phyloP scores from a whole-genome alignment of 2,113 vertebrate species.

The Cephalopholis sonnerati region DNA sequence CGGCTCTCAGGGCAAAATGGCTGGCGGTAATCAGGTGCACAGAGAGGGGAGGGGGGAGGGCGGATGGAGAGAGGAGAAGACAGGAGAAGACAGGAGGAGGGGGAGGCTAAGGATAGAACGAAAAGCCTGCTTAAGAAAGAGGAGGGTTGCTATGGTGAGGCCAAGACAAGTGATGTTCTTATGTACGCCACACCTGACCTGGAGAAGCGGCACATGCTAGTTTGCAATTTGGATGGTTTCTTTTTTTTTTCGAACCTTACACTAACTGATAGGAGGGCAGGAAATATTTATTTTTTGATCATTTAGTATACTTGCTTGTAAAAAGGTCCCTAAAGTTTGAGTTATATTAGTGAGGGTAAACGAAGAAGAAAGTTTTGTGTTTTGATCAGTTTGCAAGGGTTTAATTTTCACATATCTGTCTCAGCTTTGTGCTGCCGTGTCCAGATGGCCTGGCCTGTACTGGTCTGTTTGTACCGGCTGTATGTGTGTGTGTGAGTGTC shows the following conservation, averaged over 20 bases:
- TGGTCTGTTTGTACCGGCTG: background rate
- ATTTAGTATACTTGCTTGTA: background rate
- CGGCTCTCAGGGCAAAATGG: slow-evolving; percentile 68
- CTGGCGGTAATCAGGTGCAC: slow-evolving; percentile 57
- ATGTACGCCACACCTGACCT: slow-evolving; percentile 19
- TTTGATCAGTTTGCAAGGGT: background rate
- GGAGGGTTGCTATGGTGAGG: slow-evolving; percentile 52
- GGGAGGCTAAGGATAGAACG: slow-evolving; percentile 88
- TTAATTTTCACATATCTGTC: background rate
- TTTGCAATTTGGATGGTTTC: slow-evolving; percentile 10
- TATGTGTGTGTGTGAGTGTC: background rate
- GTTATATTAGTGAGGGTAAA: background rate
- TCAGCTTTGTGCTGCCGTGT: no score
- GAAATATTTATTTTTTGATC: background rate
- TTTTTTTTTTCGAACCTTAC: background rate
- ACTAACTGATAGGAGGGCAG: background rate
- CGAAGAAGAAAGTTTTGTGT: background rate
- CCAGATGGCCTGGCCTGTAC: background rate
- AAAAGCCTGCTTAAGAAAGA: slow-evolving; percentile 88
- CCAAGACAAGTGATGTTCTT: slow-evolving; percentile 42
- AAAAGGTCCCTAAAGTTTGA: background rate
- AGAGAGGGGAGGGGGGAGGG: slow-evolving; percentile 19
- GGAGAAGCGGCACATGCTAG: slow-evolving; percentile 1
- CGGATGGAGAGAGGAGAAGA: slow-evolving; percentile 12
- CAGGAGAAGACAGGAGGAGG: slow-evolving; percentile 32